These are phyloP conservation scores for Ameiurus melas DNA, from an alignment of 2,113 vertebrate species.

Conservation along the genomic window DNA sequence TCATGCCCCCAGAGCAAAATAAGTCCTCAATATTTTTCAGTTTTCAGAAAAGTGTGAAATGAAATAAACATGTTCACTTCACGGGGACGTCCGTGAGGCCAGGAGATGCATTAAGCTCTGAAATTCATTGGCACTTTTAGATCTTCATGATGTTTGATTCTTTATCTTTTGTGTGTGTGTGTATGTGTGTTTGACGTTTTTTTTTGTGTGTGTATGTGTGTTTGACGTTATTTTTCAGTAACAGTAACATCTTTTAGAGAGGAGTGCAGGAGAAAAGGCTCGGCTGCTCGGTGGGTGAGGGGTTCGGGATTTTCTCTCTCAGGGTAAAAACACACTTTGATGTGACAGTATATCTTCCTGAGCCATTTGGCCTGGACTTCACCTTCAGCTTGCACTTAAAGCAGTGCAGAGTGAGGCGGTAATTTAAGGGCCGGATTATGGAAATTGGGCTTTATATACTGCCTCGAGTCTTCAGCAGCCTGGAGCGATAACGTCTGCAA, in stretches of 20 bases:
- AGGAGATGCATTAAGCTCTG: background rate
- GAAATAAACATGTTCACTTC: background rate
- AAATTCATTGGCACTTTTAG: background rate
- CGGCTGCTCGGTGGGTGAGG: background rate
- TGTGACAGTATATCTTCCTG: conserved; percentile 68
- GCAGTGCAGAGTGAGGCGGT: conserved; percentile 53
- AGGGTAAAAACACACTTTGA: conserved; percentile 63
- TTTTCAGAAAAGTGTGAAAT: background rate
- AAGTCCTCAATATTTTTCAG: background rate
- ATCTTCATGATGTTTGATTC: background rate
- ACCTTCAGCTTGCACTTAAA: conserved; percentile 63
- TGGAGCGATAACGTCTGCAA: conserved; percentile 45
- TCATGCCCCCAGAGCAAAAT: background rate
- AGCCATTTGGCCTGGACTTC: conserved; percentile 63
- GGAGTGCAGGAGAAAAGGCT: conserved; percentile 3
- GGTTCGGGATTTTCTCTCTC: conserved; percentile 52
- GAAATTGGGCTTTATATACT: conserved; percentile 66
- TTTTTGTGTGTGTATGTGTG: conserved; percentile 16
- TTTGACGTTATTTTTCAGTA: conserved; percentile 18
- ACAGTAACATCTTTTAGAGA: background rate
- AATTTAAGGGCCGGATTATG: conserved; percentile 65
- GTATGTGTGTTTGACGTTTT: no score
- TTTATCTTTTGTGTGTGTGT: background rate
- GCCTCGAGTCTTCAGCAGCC: conserved; percentile 48
- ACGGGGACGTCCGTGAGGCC: background rate